Evolutionary conservation across 2,797 vertebrate genomes (phyloP), one percentile per base, ranked within the genome.

Genomic region (Capromys pilorides): DNA sequence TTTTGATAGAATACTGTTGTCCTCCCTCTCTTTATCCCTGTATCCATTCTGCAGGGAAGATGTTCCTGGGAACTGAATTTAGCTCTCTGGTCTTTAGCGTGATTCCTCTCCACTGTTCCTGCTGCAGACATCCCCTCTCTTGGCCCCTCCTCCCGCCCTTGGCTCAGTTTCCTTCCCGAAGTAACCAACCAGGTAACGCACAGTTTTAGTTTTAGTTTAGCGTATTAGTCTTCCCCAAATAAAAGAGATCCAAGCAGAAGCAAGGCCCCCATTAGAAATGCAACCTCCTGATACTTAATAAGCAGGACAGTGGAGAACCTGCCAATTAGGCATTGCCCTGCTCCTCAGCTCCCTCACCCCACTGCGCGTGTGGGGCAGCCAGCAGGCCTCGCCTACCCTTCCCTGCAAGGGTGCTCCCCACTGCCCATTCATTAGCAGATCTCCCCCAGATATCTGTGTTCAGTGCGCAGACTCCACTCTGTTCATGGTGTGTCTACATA

Each of bases 1-100:
- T 96, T 96, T 97, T 89, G 94, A 96, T 71, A 57, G 84, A n/a
- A 62, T 51, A 94, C 93, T 91, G 64, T 96, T 85, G 66, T 96
- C 88, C 19, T 93, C 86, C 73, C 41, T 45, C 61, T 83, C 84
- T 96, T 83, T 94, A 93, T 93, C 90, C 94, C 31, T 80, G 66
- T 13, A 2, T 85, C 88, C 73, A 10, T 92, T 78, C 49, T 79
- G 62, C 87, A 62, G 80, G 49, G 36, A 91, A 86, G 6, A 0
- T 45, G 93, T 64, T 90, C 95, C 94, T 33, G 66, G 86, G 90
- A 94, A 88, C 26, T 49, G 86, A 90, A 95, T 85, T 73, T 78
- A 61, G 77, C 90, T 71, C 81, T 86, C 83, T 91, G 81, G 57
- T 86, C 94, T 96, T 90, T 49, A 80, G n/a, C 61, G 83, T 84